Conservation (phyloP, 2,888 invertebrate species). For the Caenorhabditis virilis region DNA sequence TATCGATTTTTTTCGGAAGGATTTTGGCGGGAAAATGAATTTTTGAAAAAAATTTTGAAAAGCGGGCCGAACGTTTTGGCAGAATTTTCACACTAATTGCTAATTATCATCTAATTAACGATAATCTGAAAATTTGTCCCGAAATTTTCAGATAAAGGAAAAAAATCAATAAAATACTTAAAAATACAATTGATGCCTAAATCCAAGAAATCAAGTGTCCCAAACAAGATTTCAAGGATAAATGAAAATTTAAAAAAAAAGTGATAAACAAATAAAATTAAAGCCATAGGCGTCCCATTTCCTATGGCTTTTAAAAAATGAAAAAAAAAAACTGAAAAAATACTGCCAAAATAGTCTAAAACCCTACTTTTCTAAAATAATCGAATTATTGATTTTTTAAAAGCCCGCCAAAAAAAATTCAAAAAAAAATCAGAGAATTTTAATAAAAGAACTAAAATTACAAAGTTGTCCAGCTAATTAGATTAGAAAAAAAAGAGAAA, state of each 20-base stretch:
- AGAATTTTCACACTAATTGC: no score
- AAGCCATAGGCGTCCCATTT: conserved; percentile 27
- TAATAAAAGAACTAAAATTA: not conserved
- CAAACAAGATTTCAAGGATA: not conserved
- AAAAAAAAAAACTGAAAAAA: conserved; percentile 4
- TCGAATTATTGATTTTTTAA: no score
- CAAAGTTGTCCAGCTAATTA: no score
- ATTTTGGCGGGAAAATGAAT: conserved; percentile 1
- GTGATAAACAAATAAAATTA: not conserved
- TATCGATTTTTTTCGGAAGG: conserved; percentile 1
- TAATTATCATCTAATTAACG: no score
- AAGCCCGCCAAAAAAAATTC: conserved; percentile 5
- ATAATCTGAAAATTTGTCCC: not conserved
- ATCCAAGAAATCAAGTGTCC: conserved; percentile 21
- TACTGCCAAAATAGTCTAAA: not conserved
- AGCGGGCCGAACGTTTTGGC: no score
- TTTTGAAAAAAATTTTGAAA: no score
- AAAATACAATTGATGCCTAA: conserved; percentile 19
- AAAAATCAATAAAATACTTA: conserved; percentile 19
- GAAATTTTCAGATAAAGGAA: not conserved
- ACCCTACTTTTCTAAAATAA: no score
- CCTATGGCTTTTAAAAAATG: conserved; percentile 7
- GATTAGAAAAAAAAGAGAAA: conserved; percentile 12
- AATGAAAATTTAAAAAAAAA: not conserved
- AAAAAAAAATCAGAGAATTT: not conserved